Base-by-base conservation (phyloP, 2,113 vertebrate genomes). In the Cyanistes caeruleus region DNA sequence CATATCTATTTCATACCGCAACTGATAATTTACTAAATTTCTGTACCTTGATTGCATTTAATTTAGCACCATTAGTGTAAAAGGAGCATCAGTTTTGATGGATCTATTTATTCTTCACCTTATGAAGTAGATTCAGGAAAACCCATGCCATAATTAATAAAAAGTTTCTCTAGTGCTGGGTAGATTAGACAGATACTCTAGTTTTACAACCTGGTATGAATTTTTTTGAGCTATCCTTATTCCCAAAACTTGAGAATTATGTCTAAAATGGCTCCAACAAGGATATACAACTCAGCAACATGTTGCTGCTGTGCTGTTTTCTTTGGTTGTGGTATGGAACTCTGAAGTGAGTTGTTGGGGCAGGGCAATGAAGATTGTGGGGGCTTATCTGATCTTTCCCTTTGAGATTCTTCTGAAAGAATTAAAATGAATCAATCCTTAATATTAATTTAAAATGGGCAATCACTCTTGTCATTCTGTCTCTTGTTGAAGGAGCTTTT, bases 361-460 rank as follows among this genome's bases (percentile, higher is more conserved):
- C 41, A 83, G 11, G 91, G 43, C 63, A 93, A 59, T 85, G 74
- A 96, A 95, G 92, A 93, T 84, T 88, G 48, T 85, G 69, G 91
- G 63, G 95, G 33, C 4, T 93, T 84, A 33, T 96, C 92, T 84
- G 79, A 82, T 83, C 75, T 91, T 91, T 94, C 58, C 59, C 39
- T 96, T 33, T 58, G 91, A 98, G 93, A 97, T 82, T 91, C 63
- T 77, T 93, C 89, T 95, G 90, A 84, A 96, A 95, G 68, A 92
- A 95, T 90, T 87, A 78, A 73, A 97, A 96, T 93, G 56, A 95
- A 48, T 58, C 21, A 95, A 87, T 79, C 25, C 41, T 94, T 95
- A 95, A 86, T 95, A 90, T 87, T 91, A 88, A 92, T 90, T 91
- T 76, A 96, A 80, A 95, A 96, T 76, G 74, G 89, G 28, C 86